A percentile compares a stretch with the other conserved stretches of the same genome.
phyloP scores from a whole-genome alignment of 2,888 invertebrate genomes.

The Kuschelorhynchus macadamiae region DNA sequence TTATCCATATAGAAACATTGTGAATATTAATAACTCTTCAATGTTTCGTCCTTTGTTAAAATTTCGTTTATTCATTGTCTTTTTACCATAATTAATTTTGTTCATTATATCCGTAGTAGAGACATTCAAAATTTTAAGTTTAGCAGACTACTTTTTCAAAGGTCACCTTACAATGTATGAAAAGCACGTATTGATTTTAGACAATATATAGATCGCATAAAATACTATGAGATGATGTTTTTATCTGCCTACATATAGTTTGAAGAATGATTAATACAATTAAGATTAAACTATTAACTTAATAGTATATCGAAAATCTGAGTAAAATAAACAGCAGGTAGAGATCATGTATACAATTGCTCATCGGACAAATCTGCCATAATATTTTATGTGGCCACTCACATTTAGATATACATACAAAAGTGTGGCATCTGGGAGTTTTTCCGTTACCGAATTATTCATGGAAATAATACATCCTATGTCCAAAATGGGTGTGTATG shows the following conservation, averaged over 20 bases:
- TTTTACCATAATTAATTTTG: too few relatives aligned
- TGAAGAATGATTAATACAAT: conserved; percentile 32
- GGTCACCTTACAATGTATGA: conserved; percentile 14
- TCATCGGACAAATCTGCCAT: conserved; percentile 31
- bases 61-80: too few relatives aligned
- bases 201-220: conserved; percentile 22
- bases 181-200: conserved; percentile 19
- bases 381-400: conserved; percentile 34
- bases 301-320: conserved; percentile 31
- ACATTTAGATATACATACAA: too few relatives aligned
- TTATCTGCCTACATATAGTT: conserved; percentile 30
- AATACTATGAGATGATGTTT: conserved; percentile 26
- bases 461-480: too few relatives aligned
- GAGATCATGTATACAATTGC: conserved; percentile 24
- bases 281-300: conserved; percentile 27
- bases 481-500: too few relatives aligned
- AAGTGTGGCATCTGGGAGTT: too few relatives aligned
- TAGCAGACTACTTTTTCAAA: conserved; percentile 12
- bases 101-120: too few relatives aligned
- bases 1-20: too few relatives aligned
- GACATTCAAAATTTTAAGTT: too few relatives aligned
- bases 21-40: too few relatives aligned
- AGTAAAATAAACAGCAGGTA: conserved; percentile 27
- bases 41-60: too few relatives aligned
- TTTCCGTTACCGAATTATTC: too few relatives aligned